Percentiles rank a stretch among this genome's conserved stretches.
Conservation (phyloP, 1,140 invertebrate species). For the Scaptomyza hsui region DNA sequence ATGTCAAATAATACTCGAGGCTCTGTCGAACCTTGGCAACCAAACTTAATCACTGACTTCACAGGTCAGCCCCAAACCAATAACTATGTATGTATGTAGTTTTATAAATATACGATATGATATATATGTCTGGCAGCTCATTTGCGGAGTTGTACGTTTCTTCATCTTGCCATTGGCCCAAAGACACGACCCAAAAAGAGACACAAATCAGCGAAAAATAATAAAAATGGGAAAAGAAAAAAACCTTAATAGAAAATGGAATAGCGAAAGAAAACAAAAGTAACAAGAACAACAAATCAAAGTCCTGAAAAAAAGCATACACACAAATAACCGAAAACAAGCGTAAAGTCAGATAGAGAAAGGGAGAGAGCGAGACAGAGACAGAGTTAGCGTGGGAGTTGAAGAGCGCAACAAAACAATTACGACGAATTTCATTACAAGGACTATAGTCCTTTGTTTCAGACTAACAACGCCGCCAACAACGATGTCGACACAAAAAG, state of each 20-base stretch:
- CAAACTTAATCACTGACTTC: conserved; percentile 6
- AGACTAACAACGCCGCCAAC: neutral
- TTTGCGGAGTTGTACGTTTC: conserved; percentile 12
- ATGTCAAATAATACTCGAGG: neutral
- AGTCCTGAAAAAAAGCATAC: conserved; percentile 29
- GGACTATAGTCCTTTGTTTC: conserved; percentile 31
- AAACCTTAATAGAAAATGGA: conserved; percentile 25
- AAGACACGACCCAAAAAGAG: conserved; percentile 49
- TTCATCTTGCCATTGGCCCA: conserved; percentile 16
- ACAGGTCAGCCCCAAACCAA: conserved; percentile 14
- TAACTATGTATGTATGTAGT: neutral
- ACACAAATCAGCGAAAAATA: conserved; percentile 60
- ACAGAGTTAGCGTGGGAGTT: conserved; percentile 2
- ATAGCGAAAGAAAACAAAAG: conserved; percentile 4
- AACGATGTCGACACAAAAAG: conserved; percentile 22
- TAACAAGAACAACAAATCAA: conserved; percentile 42
- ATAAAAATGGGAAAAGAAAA: conserved; percentile 37
- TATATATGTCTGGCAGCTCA: conserved; percentile 12
- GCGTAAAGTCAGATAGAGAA: neutral
- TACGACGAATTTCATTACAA: conserved; percentile 66
- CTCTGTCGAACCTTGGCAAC: neutral
- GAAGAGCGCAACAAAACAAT: conserved; percentile 48
- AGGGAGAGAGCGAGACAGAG: neutral
- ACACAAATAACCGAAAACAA: conserved; percentile 20
- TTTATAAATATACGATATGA: neutral